Evolutionary conservation across 2,888 invertebrate species (phyloP).

Genomic region (Litoditis marina): DNA sequence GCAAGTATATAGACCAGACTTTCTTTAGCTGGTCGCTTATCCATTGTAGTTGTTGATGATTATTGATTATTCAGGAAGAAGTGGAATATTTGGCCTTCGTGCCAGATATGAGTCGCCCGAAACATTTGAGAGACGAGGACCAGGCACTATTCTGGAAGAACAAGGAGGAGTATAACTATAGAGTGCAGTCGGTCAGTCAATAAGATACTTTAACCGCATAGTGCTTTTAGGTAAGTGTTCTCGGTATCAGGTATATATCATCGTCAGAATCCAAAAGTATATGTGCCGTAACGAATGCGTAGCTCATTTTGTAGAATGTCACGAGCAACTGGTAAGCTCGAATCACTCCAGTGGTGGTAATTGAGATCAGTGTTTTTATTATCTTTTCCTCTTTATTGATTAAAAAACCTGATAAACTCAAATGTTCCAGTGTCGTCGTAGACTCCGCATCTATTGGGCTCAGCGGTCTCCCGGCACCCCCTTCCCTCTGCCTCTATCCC

Average conservation of each 20-base stretch:
- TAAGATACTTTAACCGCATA: not conserved
- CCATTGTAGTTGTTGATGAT: not conserved
- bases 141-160: not conserved
- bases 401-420: not conserved
- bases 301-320: too few relatives aligned
- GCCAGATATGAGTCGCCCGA: slow-evolving; percentile 4
- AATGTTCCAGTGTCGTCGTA: slow-evolving; percentile 41
- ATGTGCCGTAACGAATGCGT: too few relatives aligned
- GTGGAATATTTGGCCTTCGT: slow-evolving; percentile 11
- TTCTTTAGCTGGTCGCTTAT: too few relatives aligned
- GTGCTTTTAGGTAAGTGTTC: too few relatives aligned
- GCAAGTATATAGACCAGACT: too few relatives aligned
- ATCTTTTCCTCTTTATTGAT: too few relatives aligned
- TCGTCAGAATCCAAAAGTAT: too few relatives aligned
- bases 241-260: too few relatives aligned
- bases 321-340: too few relatives aligned
- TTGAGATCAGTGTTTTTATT: too few relatives aligned
- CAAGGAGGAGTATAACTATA: not conserved
- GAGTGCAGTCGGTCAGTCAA: slow-evolving; percentile 7
- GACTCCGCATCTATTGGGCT: slow-evolving; percentile 44
- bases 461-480: slow-evolving; percentile 26
- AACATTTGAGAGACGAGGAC: not conserved
- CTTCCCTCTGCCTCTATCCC: slow-evolving; percentile 23
- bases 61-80: slow-evolving; percentile 15
- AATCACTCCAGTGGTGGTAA: too few relatives aligned